These are phyloP conservation scores for Acinonyx jubatus DNA, from an alignment of 2,113 vertebrate genomes.

Conservation along the genomic window DNA sequence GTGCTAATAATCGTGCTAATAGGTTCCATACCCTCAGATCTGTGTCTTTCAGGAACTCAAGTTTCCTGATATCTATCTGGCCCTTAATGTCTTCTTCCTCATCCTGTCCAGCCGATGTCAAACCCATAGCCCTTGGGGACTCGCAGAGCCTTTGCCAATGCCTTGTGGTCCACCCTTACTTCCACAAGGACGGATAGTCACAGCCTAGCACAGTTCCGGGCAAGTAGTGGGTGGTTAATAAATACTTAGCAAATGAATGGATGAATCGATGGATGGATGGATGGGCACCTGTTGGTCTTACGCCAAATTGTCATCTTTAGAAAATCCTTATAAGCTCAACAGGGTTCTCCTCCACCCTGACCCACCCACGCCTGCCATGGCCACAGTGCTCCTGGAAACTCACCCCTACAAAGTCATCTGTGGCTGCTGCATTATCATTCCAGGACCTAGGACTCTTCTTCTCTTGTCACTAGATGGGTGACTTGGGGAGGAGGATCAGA, in stretches of 20 bases:
- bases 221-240: neutral
- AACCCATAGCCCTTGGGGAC: neutral
- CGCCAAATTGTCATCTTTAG: neutral
- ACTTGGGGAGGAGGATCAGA: neutral
- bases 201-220: neutral
- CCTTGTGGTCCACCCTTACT: neutral
- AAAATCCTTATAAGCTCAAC: neutral
- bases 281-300: neutral
- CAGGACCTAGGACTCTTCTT: neutral
- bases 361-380: neutral
- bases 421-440: neutral
- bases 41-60: neutral
- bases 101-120: neutral
- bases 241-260: neutral
- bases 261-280: neutral
- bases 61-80: neutral
- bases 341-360: neutral
- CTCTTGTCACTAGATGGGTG: neutral
- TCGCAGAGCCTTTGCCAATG: neutral
- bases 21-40: neutral
- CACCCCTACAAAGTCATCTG: neutral
- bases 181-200: neutral
- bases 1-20: neutral
- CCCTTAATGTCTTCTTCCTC: neutral
- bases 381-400: accelerated